phyloP scores from a whole-genome alignment of 2,113 vertebrate species.

The Gulo gulo region DNA sequence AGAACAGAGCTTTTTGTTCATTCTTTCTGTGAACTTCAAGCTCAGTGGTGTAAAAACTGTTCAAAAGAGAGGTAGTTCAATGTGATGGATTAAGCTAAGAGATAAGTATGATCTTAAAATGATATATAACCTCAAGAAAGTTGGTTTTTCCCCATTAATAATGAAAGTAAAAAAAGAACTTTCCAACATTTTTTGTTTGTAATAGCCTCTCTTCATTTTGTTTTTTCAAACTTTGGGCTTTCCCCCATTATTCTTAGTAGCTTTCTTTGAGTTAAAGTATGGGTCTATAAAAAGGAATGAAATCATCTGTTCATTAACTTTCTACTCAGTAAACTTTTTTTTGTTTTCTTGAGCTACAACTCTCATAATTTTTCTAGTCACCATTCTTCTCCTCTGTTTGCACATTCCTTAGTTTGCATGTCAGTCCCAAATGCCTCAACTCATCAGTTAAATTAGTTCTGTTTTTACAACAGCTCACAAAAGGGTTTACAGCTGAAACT shows the following conservation, averaged over 20 bases:
- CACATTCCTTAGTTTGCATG: conserved; percentile 58
- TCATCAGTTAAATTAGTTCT: conserved; percentile 67
- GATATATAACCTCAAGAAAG: conserved; percentile 25
- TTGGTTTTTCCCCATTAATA: conserved; percentile 42
- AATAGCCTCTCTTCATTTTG: conserved; percentile 46
- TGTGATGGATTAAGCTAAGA: conserved; percentile 55
- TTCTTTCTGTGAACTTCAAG: conserved; percentile 42
- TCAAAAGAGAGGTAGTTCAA: conserved; percentile 15
- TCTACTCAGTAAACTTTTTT: conserved; percentile 49
- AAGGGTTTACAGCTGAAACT: conserved; percentile 53
- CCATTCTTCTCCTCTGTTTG: conserved; percentile 54
- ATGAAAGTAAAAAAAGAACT: conserved; percentile 48
- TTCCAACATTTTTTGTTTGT: conserved; percentile 35
- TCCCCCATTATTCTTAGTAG: conserved; percentile 42
- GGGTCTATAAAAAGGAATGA: conserved; percentile 65
- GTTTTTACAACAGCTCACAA: conserved; percentile 65
- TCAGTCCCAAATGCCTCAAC: conserved; percentile 54
- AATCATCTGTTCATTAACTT: conserved; percentile 69
- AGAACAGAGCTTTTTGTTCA: conserved; percentile 60
- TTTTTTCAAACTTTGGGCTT: conserved; percentile 49
- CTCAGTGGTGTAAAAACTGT: conserved; percentile 55
- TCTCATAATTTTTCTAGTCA: conserved; percentile 45
- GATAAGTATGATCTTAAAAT: conserved; percentile 61
- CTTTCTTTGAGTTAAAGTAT: conserved; percentile 52
- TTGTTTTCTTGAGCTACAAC: conserved; percentile 42